Base-by-base conservation (phyloP, 2,113 vertebrate species). In the Anhinga rufa region DNA sequence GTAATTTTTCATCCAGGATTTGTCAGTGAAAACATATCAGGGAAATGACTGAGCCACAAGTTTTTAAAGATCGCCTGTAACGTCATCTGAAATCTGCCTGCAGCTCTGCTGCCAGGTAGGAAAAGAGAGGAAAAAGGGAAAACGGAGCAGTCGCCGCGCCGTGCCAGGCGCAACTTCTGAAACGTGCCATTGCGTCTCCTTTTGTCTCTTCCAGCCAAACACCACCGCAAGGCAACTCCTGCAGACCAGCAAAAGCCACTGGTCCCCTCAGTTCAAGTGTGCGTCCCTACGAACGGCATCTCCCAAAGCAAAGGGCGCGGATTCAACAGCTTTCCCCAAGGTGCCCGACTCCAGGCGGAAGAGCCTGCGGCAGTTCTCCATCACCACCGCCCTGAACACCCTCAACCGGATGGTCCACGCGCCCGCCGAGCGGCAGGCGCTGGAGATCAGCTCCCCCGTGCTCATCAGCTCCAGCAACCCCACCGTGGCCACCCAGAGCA, bases 391-490 rank as follows among this genome's bases (percentile, higher is more conserved):
- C 60, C 97, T 99, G 80, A 98, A 99, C 95, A 98, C 97, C 6
- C 98, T 98, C 92, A 98, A 98, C 93, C 94, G 97, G 48, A 97
- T 98, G 76, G 98, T 98, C 24, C 98, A 97, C 36, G 97, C 97
- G 1, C 97, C 97, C 7, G 16, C 95, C 0, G 97, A 97, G 26
- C 97, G 94, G 24, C 98, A 96, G 1, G 84, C 94, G 22, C 96
- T 98, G 32, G 97, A 98, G 62, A 98, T 98, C 93, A 98, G 98
- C 92, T 96, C 97, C 64, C 98, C 98, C 0, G 94, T 98, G 84
- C 98, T 98, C 46, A 98, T 98, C 85, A 98, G 98, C 92, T 98
- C 98, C 95, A 98, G 98, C 95, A 98, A 97, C 96, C 98, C 97
- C 90, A 98, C 97, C 25, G 96, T 98, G 95, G 89, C 92, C 92